Percentiles rank a stretch among this genome's conserved stretches.
Conservation (phyloP, 92 coral and sea anemone genomes). For the Zoanthus solanderi region DNA sequence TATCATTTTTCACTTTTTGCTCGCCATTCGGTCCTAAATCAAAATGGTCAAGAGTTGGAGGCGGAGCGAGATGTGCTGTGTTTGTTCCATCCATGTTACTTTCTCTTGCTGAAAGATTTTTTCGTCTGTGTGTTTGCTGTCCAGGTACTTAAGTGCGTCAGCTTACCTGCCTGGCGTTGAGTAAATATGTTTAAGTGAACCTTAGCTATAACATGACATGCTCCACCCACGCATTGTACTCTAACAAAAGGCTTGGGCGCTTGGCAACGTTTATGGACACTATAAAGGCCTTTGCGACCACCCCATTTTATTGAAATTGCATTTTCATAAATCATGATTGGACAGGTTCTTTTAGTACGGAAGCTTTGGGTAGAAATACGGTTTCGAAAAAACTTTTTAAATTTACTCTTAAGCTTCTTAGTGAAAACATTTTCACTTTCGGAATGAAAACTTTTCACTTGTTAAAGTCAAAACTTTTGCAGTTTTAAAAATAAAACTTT, state of each 20-base stretch:
- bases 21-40: slow-evolving; percentile 79
- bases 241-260: slow-evolving; percentile 82
- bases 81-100: slow-evolving; percentile 39
- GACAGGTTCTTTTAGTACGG: slow-evolving; percentile 82
- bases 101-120: neutral
- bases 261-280: slow-evolving; percentile 94
- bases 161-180: slow-evolving; percentile 95
- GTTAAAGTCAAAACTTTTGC: too few relatives aligned
- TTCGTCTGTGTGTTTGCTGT: neutral
- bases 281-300: slow-evolving; percentile 85
- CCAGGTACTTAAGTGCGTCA: slow-evolving; percentile 19
- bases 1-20: slow-evolving; percentile 81
- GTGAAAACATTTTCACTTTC: too few relatives aligned
- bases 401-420: too few relatives aligned
- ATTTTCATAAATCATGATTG: slow-evolving; percentile 95
- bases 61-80: slow-evolving; percentile 26
- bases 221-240: slow-evolving; percentile 97
- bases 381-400: too few relatives aligned
- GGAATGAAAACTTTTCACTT: too few relatives aligned
- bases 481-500: too few relatives aligned
- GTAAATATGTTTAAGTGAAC: slow-evolving; percentile 99
- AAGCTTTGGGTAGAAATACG: too few relatives aligned
- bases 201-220: slow-evolving; percentile 97
- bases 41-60: slow-evolving; percentile 74
- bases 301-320: slow-evolving; percentile 99